A percentile compares a stretch with the other conserved stretches of the same genome.
Evolutionary conservation across 2,797 vertebrate species (phyloP).

Genomic region (Spheniscus humboldti): DNA sequence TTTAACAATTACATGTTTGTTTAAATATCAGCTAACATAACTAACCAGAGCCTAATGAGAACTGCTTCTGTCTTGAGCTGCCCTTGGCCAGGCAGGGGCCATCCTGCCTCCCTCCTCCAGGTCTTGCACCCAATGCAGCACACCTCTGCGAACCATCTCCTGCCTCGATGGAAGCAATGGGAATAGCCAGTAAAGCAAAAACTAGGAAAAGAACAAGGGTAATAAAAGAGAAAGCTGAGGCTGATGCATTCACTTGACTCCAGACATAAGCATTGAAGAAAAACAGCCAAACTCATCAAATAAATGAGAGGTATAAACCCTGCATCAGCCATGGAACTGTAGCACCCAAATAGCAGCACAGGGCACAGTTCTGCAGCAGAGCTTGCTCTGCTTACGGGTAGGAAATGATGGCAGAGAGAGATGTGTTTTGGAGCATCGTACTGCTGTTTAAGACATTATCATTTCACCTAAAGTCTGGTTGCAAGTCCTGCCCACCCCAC

Average conservation of each 20-base stretch:
- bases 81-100: neutral
- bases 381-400: neutral
- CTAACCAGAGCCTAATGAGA: neutral
- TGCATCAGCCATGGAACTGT: neutral
- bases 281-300: neutral
- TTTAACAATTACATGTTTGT: neutral
- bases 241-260: neutral
- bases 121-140: neutral
- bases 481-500: neutral
- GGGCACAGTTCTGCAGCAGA: neutral
- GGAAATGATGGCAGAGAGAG: neutral
- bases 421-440: neutral
- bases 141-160: neutral
- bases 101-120: neutral
- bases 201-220: neutral
- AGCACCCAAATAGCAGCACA: fast-evolving
- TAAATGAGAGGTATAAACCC: neutral
- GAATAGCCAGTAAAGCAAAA: neutral
- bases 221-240: neutral
- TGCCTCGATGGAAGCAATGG: neutral
- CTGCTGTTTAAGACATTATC: neutral
- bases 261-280: neutral
- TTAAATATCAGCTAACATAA: neutral
- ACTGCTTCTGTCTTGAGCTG: neutral
- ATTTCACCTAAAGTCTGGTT: neutral